Percentiles rank a stretch among this genome's conserved stretches.
phyloP scores from a whole-genome alignment of 1,140 invertebrate species.

The Bactericera cockerelli region DNA sequence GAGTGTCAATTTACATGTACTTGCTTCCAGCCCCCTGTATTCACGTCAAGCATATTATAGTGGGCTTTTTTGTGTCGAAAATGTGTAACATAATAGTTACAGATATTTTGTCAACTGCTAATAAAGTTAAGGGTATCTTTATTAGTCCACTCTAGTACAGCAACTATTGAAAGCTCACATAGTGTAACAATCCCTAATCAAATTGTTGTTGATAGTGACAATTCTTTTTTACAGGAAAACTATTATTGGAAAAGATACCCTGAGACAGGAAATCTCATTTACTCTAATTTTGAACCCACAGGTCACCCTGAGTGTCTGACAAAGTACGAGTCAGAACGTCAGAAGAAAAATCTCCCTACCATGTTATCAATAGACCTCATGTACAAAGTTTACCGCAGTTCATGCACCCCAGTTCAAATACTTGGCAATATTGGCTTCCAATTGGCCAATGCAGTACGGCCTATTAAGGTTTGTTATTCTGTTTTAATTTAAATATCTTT shows the following conservation, averaged over 20 bases:
- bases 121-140: background rate
- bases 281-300: too few species aligned
- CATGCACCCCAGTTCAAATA: slow-evolving; percentile 45
- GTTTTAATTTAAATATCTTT: too few species aligned
- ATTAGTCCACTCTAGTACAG: too few species aligned
- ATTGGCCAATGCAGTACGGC: background rate
- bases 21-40: background rate
- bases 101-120: background rate
- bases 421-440: slow-evolving; percentile 3
- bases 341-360: slow-evolving; percentile 73
- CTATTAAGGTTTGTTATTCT: slow-evolving; percentile 2
- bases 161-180: too few species aligned
- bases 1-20: slow-evolving; percentile 25
- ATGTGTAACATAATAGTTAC: background rate
- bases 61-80: background rate
- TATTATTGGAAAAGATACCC: too few species aligned
- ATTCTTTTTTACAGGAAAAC: too few species aligned
- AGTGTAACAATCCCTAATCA: too few species aligned
- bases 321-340: slow-evolving; percentile 70
- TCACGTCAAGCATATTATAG: background rate
- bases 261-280: too few species aligned
- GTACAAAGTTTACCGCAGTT: slow-evolving; percentile 65
- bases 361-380: slow-evolving; percentile 77
- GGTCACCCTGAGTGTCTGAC: slow-evolving; percentile 30
- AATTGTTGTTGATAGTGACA: too few species aligned